Evolutionary conservation across 2,113 vertebrate species (phyloP).

Genomic region (Thalassarche chlororhynchos): DNA sequence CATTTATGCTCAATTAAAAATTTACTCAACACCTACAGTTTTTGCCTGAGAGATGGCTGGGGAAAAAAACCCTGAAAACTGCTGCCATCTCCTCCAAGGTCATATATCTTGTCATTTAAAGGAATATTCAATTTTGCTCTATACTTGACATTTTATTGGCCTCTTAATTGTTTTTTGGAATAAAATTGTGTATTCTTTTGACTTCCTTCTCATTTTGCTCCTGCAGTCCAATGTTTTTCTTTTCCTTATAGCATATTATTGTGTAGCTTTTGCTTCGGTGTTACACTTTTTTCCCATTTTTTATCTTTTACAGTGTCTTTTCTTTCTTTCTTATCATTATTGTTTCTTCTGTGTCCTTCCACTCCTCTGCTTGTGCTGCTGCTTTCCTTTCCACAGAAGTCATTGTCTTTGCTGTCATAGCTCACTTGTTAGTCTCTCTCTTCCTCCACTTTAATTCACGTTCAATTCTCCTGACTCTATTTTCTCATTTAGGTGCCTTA

Average conservation of each 20-base stretch:
- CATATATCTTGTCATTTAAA: background rate
- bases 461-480: background rate
- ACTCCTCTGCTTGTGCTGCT: background rate
- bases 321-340: background rate
- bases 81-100: background rate
- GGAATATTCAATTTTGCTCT: background rate
- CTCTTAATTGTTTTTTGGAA: background rate
- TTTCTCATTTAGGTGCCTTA: background rate
- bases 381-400: background rate
- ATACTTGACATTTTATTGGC: background rate
- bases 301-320: background rate
- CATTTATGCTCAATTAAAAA: conserved; percentile 45
- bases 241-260: background rate
- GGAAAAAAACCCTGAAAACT: background rate
- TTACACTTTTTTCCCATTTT: background rate
- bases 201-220: background rate
- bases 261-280: background rate
- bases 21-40: conserved; percentile 3
- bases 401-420: background rate
- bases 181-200: background rate
- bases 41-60: background rate
- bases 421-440: background rate
- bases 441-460: background rate
- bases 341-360: background rate
- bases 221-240: background rate